Conservation (phyloP, 2,797 vertebrate species). For the Chelidonichthys spinosus region DNA sequence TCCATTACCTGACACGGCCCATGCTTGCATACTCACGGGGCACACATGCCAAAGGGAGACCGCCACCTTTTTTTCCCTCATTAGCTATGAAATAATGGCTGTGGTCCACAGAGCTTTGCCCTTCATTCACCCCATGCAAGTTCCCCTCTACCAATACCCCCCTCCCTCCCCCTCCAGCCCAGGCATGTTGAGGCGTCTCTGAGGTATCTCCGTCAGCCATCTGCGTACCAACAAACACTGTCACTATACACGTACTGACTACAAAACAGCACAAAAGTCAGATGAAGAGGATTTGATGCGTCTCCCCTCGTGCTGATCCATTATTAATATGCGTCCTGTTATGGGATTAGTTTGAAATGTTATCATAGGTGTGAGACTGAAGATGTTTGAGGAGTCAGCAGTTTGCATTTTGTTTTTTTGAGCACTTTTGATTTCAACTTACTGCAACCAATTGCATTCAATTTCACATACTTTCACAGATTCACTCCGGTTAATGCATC, state of each 20-base stretch:
- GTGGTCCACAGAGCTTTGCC: conserved; percentile 59
- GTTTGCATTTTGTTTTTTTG: conserved; percentile 24
- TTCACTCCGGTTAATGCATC: conserved; percentile 51
- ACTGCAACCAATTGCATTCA: conserved; percentile 30
- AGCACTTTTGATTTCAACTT: conserved; percentile 32
- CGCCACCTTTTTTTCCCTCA: conserved; percentile 56
- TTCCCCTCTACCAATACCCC: conserved; percentile 22
- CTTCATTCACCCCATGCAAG: conserved; percentile 33
- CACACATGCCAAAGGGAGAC: conserved; percentile 63
- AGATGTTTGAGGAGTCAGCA: conserved; percentile 4
- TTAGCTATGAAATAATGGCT: conserved; percentile 71
- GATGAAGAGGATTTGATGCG: neutral
- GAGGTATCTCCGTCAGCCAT: conserved; percentile 26
- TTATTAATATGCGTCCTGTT: neutral
- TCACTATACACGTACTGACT: neutral
- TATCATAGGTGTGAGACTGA: neutral
- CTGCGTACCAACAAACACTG: conserved; percentile 12
- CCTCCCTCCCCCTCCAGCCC: neutral
- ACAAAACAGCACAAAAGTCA: neutral
- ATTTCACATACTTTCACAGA: conserved; percentile 47
- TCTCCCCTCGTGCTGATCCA: neutral
- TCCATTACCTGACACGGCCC: conserved; percentile 57
- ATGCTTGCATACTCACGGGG: conserved; percentile 53
- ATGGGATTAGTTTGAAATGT: conserved; percentile 4
- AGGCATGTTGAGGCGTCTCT: neutral